These are phyloP conservation scores for Plemyria rubiginata DNA, from an alignment of 2,888 invertebrate genomes.

Conservation along the genomic window DNA sequence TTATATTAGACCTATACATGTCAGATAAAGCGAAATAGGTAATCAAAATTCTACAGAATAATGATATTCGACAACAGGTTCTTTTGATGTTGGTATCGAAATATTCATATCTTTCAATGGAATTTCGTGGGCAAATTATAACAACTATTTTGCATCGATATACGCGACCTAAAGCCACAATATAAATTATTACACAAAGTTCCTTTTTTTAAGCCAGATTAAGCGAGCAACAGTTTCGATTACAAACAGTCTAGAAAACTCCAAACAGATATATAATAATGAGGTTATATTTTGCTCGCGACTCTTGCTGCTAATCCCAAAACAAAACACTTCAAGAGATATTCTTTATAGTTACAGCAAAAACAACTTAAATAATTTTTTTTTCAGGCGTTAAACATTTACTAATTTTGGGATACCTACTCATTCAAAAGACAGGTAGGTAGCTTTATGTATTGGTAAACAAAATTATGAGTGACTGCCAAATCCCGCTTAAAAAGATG, in stretches of 20 bases:
- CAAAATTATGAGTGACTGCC: background rate
- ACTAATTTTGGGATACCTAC: no score
- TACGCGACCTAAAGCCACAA: constrained; percentile 1
- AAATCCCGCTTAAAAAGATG: constrained; percentile 1
- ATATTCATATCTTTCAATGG: constrained; percentile 23
- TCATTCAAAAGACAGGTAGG: no score
- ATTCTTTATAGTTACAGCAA: no score
- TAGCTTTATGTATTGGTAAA: background rate
- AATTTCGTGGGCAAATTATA: constrained; percentile 27
- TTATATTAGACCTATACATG: constrained; percentile 28
- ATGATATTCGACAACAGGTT: constrained; percentile 23
- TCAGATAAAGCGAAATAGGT: constrained; percentile 18
- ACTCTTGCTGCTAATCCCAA: background rate
- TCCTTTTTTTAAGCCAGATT: no score
- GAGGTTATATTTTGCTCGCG: constrained; percentile 9
- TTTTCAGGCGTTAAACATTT: no score
- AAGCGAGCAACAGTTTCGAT: constrained; percentile 3
- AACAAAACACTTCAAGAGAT: background rate
- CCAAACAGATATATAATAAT: background rate
- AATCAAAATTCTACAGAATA: constrained; percentile 19
- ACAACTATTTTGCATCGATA: constrained; percentile 19
- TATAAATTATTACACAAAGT: no score
- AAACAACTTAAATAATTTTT: no score
- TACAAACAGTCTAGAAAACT: background rate
- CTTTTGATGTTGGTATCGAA: constrained; percentile 13